These are phyloP conservation scores for Antheraea assamensis DNA, from an alignment of 2,888 invertebrate species.

Conservation along the genomic window DNA sequence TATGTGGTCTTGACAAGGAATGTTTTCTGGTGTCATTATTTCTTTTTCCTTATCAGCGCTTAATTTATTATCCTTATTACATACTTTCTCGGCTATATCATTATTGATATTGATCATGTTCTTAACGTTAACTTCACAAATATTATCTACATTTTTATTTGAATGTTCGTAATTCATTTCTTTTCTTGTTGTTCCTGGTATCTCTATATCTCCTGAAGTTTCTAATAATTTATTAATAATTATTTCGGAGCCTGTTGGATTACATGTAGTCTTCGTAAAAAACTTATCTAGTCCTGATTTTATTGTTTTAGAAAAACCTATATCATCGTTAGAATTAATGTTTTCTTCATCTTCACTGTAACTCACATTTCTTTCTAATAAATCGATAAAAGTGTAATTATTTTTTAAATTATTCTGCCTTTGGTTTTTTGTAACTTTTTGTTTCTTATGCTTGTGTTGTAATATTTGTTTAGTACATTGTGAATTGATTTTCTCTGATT, in stretches of 20 bases:
- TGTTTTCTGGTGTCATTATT: background rate
- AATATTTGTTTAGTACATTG: background rate
- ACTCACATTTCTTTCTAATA: conserved; percentile 50
- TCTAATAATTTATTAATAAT: conserved; percentile 35
- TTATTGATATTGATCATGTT: background rate
- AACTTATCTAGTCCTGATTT: conserved; percentile 58
- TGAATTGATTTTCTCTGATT: background rate
- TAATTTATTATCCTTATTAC: background rate
- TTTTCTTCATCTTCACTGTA: conserved; percentile 43
- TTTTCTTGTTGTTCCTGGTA: background rate
- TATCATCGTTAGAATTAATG: conserved; percentile 27
- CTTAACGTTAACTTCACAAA: background rate
- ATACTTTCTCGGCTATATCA: background rate
- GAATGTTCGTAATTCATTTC: background rate
- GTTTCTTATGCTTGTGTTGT: conserved; percentile 2
- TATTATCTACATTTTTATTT: background rate
- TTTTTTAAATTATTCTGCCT: conserved; percentile 37
- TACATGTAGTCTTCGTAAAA: conserved; percentile 43
- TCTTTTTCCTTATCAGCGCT: background rate
- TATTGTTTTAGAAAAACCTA: conserved; percentile 60
- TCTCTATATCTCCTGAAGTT: conserved; percentile 17
- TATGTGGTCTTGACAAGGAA: background rate
- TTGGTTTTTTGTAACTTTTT: conserved; percentile 21
- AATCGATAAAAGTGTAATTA: conserved; percentile 60
- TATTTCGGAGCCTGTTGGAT: conserved; percentile 28